These are phyloP conservation scores for Tiliacea citrago DNA, from an alignment of 2,888 invertebrate genomes.

Conservation along the genomic window DNA sequence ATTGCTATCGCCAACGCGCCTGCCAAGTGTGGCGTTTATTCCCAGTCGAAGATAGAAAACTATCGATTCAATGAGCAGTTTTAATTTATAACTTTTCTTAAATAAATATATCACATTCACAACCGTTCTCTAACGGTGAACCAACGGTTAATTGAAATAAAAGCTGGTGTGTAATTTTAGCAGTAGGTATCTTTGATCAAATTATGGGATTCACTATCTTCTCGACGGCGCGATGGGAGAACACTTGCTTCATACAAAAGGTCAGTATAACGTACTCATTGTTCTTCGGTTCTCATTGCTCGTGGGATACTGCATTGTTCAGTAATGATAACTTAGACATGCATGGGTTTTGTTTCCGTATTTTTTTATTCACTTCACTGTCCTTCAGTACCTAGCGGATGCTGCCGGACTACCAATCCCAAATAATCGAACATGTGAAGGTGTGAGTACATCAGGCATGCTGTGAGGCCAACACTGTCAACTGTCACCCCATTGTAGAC, in stretches of 20 bases:
- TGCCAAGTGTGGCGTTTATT: too few species aligned
- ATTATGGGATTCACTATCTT: constrained; percentile 46
- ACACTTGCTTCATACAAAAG: constrained; percentile 57
- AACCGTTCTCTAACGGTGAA: constrained; percentile 16
- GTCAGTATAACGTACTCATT: constrained; percentile 56
- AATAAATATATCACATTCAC: constrained; percentile 19
- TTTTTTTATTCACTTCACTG: neutral
- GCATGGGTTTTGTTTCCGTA: constrained; percentile 46
- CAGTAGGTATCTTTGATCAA: constrained; percentile 59
- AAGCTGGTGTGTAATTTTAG: constrained; percentile 44
- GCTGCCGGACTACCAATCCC: too few species aligned
- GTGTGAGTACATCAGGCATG: too few species aligned
- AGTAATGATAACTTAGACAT: constrained; percentile 23
- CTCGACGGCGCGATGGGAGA: constrained; percentile 43
- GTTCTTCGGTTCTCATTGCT: constrained; percentile 54
- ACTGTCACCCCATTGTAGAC: too few species aligned
- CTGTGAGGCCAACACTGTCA: too few species aligned
- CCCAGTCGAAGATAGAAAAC: neutral
- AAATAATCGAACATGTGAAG: too few species aligned
- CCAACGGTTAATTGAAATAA: constrained; percentile 37
- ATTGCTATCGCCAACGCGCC: too few species aligned
- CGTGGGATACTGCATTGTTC: constrained; percentile 57
- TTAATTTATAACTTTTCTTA: neutral
- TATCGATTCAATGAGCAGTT: constrained; percentile 1
- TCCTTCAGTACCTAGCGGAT: neutral